These are phyloP conservation scores for Tadarida brasiliensis DNA, from an alignment of 2,797 vertebrate species.

Conservation along the genomic window DNA sequence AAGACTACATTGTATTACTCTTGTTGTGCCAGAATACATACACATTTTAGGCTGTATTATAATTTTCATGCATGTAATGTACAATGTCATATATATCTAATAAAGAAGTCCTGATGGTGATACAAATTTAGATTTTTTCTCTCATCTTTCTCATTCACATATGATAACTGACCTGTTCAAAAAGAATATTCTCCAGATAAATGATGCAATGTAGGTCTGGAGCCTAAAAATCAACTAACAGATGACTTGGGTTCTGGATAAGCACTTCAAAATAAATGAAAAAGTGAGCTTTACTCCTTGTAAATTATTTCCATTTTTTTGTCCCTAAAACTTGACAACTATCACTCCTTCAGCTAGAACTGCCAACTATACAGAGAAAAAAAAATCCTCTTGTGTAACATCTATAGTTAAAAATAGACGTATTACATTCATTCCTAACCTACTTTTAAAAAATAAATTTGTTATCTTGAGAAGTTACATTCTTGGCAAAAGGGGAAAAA, in stretches of 20 bases:
- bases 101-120: constrained; percentile 71
- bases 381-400: background rate
- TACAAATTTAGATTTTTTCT: constrained; percentile 27
- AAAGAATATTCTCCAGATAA: background rate
- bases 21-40: constrained; percentile 39
- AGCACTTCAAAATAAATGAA: constrained; percentile 25
- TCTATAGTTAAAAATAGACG: constrained; percentile 17
- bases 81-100: constrained; percentile 60
- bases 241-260: background rate
- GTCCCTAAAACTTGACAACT: background rate
- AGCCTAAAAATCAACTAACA: background rate
- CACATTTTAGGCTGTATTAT: constrained; percentile 53
- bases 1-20: constrained; percentile 38
- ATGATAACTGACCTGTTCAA: background rate
- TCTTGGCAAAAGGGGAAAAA: constrained; percentile 9
- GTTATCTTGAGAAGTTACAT: background rate
- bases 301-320: constrained; percentile 10
- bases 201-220: background rate
- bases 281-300: background rate
- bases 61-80: constrained; percentile 76
- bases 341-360: background rate
- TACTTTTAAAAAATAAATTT: constrained; percentile 18
- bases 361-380: background rate
- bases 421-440: background rate
- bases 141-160: constrained; percentile 12